These are phyloP conservation scores for Oxyura jamaicensis DNA, from an alignment of 2,113 vertebrate species.

Conservation along the genomic window DNA sequence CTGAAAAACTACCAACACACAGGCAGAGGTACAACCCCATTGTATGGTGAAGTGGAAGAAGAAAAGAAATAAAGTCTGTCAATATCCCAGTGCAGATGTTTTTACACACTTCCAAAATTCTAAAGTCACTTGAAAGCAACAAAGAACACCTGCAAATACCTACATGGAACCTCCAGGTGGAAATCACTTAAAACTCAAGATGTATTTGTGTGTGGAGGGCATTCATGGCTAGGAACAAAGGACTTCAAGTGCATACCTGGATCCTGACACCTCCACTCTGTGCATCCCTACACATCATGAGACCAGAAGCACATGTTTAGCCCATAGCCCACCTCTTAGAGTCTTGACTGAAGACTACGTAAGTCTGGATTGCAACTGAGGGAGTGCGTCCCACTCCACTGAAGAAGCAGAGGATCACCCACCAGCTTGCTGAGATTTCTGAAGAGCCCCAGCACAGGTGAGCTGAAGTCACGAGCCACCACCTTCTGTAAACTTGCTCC, in stretches of 20 bases:
- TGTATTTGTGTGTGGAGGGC: neutral
- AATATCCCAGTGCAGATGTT: neutral
- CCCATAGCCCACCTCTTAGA: neutral
- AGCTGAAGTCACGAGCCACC: neutral
- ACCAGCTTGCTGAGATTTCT: neutral
- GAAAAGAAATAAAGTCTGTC: neutral
- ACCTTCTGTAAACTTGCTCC: neutral
- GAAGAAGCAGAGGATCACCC: neutral
- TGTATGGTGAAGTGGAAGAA: neutral
- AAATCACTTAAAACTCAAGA: fast-evolving
- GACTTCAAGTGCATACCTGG: neutral
- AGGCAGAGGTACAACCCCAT: neutral
- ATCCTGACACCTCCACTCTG: neutral
- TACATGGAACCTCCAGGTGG: neutral
- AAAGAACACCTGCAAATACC: neutral
- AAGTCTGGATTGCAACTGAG: fast-evolving
- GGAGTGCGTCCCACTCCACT: neutral
- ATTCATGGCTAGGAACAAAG: neutral
- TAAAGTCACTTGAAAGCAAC: neutral
- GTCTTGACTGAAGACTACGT: neutral
- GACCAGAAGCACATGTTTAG: fast-evolving
- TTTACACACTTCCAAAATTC: neutral
- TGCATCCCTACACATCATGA: neutral
- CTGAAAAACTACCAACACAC: neutral
- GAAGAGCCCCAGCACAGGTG: neutral